These are phyloP conservation scores for Hyperoplus lanceolatus DNA, from an alignment of 2,797 vertebrate genomes.

Conservation along the genomic window DNA sequence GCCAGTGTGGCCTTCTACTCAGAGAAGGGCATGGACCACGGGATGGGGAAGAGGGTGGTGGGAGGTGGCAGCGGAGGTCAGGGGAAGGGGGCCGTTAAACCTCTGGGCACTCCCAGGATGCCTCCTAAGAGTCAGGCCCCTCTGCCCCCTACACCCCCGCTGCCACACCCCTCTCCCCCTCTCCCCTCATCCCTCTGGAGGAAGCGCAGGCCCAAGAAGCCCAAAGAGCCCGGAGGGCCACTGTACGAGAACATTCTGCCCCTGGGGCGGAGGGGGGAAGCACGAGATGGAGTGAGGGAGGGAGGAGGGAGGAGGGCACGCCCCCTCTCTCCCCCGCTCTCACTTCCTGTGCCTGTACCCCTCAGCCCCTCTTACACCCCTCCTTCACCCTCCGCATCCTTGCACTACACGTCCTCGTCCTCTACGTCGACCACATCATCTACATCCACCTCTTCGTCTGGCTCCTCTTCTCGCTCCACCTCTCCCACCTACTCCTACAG, in stretches of 20 bases:
- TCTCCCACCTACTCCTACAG: slow-evolving; percentile 86
- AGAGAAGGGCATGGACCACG: slow-evolving; percentile 87
- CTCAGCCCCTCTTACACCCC: slow-evolving; percentile 86
- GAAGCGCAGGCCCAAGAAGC: slow-evolving; percentile 90
- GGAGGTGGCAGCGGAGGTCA: slow-evolving; percentile 87
- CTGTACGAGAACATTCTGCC: slow-evolving; percentile 89
- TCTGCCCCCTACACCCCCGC: slow-evolving; percentile 89
- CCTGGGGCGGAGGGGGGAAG: slow-evolving; percentile 84
- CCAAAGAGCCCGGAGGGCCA: slow-evolving; percentile 89
- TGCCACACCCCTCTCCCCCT: slow-evolving; percentile 91
- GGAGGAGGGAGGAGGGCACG: slow-evolving; percentile 83
- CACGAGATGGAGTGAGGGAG: slow-evolving; percentile 82
- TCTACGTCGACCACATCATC: slow-evolving; percentile 84
- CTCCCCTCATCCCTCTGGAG: slow-evolving; percentile 92
- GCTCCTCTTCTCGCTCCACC: slow-evolving; percentile 85
- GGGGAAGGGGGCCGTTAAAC: slow-evolving; percentile 88
- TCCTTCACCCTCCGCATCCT: slow-evolving; percentile 86
- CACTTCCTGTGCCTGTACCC: slow-evolving; percentile 85
- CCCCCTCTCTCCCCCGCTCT: slow-evolving; percentile 86
- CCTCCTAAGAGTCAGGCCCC: slow-evolving; percentile 87
- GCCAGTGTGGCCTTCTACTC: slow-evolving; percentile 88
- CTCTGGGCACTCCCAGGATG: slow-evolving; percentile 86
- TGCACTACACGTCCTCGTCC: slow-evolving; percentile 85
- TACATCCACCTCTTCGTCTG: slow-evolving; percentile 83
- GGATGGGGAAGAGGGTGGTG: slow-evolving; percentile 88